Base-by-base conservation (phyloP, 2,113 vertebrate genomes). In the Marmota flaviventris region DNA sequence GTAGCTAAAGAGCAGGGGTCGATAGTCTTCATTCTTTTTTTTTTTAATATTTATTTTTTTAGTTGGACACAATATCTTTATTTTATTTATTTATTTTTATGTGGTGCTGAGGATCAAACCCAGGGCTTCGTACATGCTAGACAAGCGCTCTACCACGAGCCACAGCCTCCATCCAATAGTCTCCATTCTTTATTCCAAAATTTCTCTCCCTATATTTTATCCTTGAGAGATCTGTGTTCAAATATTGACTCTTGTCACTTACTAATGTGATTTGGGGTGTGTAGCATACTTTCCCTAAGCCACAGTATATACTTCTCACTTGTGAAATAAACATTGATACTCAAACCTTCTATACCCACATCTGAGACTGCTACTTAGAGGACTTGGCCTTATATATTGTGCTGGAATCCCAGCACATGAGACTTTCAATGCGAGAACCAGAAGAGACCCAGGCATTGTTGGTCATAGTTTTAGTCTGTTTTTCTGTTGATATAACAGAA, bases 191-290 rank as follows among this genome's bases (percentile, higher is more conserved):
- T n/a, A 76, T 89, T 81, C 16, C 37, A 78, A 73, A 92, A 63
- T 34, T 86, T 67, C 4, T 53, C 18, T 2, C 25, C 10, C 0
- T 51, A 65, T 67, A 48, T 73, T 63, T 94, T 48, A 9, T 83
- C 69, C 58, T 90, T 75, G 45, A 70, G 37, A 65, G 58, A 85
- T 78, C 45, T 88, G 37, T 13, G 11, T 85, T 91, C 39, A 89
- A 27, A 82, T 73, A 95, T 91, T 91, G 45, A 89, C 79, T 94
- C 34, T 58, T 86, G 22, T 87, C 37, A 51, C 27, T 70, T 83
- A 69, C 24, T 58, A 29, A 69, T 89, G 51, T 89, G 51, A 93
- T 85, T 85, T 84, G 20, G 24, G 27, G 29, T 34, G 42, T 29
- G 45, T 83, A 86, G 45, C 7, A 45, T 48, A 91, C 76, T 95